phyloP scores from a whole-genome alignment of 2,797 vertebrate genomes.

The Amniataba percoides region DNA sequence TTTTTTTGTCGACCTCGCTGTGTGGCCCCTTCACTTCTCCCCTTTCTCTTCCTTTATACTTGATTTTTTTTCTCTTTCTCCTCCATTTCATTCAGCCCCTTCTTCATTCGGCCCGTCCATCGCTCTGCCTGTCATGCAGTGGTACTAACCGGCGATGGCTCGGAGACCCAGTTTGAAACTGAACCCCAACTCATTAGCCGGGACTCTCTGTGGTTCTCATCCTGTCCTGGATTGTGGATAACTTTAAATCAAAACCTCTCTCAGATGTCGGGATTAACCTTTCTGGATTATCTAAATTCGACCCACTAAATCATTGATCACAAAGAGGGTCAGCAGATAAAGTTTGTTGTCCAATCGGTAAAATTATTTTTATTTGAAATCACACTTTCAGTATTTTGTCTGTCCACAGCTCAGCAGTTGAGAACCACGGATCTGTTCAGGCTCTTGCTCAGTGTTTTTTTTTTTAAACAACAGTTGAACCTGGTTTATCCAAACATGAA shows the following conservation, averaged over 20 bases:
- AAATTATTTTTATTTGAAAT: background rate
- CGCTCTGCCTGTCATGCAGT: constrained; percentile 61
- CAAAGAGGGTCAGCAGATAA: background rate
- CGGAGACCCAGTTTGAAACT: constrained; percentile 36
- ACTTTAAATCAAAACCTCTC: background rate
- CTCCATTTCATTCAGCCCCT: constrained; percentile 36
- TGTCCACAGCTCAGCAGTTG: constrained; percentile 34
- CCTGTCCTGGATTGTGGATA: constrained; percentile 26
- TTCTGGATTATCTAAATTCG: background rate
- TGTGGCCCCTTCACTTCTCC: constrained; percentile 5
- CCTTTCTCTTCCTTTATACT: background rate
- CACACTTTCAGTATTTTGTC: background rate
- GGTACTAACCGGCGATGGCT: constrained; percentile 60
- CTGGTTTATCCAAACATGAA: constrained; percentile 71
- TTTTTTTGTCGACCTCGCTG: constrained; percentile 25
- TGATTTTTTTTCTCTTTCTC: constrained; percentile 7
- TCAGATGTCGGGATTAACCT: background rate
- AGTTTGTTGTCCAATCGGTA: too few species aligned
- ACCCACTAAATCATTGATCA: background rate
- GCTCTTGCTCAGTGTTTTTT: constrained; percentile 20
- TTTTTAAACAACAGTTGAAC: constrained; percentile 41
- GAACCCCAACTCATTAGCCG: constrained; percentile 35
- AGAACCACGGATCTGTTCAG: constrained; percentile 62
- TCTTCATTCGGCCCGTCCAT: constrained; percentile 48
- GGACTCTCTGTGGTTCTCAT: constrained; percentile 59